Base-by-base conservation (phyloP, 2,113 vertebrate genomes). In the Atractosteus spatula region DNA sequence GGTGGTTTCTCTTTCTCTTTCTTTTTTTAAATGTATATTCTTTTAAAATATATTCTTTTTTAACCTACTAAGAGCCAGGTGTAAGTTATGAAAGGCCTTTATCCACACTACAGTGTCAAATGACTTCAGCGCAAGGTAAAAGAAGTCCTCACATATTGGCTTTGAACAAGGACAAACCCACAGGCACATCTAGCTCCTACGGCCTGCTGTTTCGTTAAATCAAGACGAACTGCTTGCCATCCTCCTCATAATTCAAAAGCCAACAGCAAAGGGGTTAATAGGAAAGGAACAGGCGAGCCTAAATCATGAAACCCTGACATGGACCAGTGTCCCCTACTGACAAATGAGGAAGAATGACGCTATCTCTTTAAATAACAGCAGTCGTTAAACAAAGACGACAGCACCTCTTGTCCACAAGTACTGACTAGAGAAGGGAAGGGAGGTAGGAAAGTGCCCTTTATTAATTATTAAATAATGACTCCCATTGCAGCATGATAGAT, bases 391-490 rank as follows among this genome's bases (percentile, higher is more conserved):
- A 68, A 54, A 66, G 71, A 45, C 12, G 43, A 71, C 55, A 71
- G 55, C 43, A 16, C 65, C 63, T 51, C 68, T 17, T 73, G 56
- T 69, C 71, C 74, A 47, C 47, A 74, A 55, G 66, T 44, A 12
- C 78, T 70, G 7, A 78, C 87, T 81, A 69, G 3, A 43, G 81
- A 83, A 76, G 51, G 76, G 0, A 80, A 3, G 0, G 79, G 73
- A 79, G 85, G 81, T 76, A 80, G 84, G 78, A 79, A 77, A 77
- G 81, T 82, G 84, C 83, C 86, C 90, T 91, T 91, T 92, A 93
- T 93, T 91, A 92, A 93, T 92, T 92, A 93, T 92, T 92, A 91
- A 92, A 83, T 88, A 88, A 90, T 79, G 78, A 90, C 86, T 91
- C 77, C 76, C 79, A 79, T 73, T 61, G 11, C 47, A 61, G 70